Evolutionary conservation across 2,888 invertebrate genomes (phyloP).

Genomic region (Lamproptera curius): DNA sequence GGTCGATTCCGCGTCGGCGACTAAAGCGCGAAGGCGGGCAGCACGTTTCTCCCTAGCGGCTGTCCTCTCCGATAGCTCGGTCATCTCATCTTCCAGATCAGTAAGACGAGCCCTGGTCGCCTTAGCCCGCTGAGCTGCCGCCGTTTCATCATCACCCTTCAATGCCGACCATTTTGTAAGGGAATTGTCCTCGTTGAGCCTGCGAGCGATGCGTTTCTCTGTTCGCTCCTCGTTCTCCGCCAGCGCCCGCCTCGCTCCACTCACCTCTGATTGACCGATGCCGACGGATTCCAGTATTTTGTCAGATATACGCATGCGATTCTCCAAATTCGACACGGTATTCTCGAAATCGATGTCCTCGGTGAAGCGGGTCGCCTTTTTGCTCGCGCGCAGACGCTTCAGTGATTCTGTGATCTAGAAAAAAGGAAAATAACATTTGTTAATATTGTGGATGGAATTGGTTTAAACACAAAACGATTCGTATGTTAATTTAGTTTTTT

Average conservation of each 20-base stretch:
- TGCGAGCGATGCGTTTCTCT: constrained; percentile 64
- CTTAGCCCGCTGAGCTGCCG: constrained; percentile 81
- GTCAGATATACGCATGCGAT: constrained; percentile 79
- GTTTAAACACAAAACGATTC: too few species aligned
- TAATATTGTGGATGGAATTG: too few species aligned
- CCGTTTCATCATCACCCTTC: constrained; percentile 64
- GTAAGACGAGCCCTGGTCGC: constrained; percentile 82
- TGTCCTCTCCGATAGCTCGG: constrained; percentile 82
- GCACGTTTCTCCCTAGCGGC: constrained; percentile 84
- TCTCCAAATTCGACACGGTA: constrained; percentile 76
- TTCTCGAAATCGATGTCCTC: constrained; percentile 82
- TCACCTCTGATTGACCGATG: constrained; percentile 74
- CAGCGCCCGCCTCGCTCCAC: constrained; percentile 68
- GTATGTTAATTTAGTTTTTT: background rate
- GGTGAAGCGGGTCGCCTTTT: constrained; percentile 77
- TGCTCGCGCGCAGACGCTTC: constrained; percentile 79
- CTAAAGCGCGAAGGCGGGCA: constrained; percentile 82
- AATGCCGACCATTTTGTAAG: constrained; percentile 83
- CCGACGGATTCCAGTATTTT: constrained; percentile 82
- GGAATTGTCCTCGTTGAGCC: constrained; percentile 57
- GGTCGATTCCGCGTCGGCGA: constrained; percentile 77
- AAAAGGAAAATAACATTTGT: too few species aligned
- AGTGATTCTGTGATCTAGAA: constrained; percentile 78
- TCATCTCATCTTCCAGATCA: constrained; percentile 87
- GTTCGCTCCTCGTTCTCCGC: constrained; percentile 70